Evolutionary conservation across 2,888 invertebrate genomes (phyloP).

Genomic region (Cryptops parisi): DNA sequence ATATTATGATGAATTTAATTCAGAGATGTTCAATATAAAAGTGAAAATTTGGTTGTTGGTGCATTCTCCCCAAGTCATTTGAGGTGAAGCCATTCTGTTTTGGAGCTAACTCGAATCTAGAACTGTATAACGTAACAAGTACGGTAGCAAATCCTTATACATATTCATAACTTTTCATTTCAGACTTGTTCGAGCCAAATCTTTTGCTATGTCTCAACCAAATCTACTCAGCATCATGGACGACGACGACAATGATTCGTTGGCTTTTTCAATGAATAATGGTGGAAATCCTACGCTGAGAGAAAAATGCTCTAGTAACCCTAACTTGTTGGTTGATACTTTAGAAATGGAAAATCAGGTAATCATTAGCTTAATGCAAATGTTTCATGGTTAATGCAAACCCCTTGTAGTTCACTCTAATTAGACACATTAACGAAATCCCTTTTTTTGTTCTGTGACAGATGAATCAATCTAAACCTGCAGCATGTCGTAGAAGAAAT

Average conservation of each 20-base stretch:
- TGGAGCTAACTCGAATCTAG: no score
- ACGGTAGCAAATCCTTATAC: no score
- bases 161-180: no score
- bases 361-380: no score
- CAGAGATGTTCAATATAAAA: no score
- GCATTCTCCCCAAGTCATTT: no score
- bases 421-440: not conserved
- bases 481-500: not conserved
- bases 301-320: slow-evolving; percentile 25
- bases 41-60: no score
- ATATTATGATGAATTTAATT: no score
- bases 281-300: slow-evolving; percentile 10
- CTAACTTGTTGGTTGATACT: slow-evolving; percentile 26
- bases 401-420: no score
- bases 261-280: not conserved
- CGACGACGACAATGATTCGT: slow-evolving; percentile 29
- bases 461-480: not conserved
- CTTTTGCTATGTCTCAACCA: slow-evolving; percentile 45
- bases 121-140: no score
- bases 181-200: slow-evolving; percentile 42
- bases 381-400: no score
- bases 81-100: no score
- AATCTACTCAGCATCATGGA: slow-evolving; percentile 45
- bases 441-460: not conserved
- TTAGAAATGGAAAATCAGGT: slow-evolving; percentile 2